Conservation (phyloP, 2,113 vertebrate species). For the Epinephelus lanceolatus region DNA sequence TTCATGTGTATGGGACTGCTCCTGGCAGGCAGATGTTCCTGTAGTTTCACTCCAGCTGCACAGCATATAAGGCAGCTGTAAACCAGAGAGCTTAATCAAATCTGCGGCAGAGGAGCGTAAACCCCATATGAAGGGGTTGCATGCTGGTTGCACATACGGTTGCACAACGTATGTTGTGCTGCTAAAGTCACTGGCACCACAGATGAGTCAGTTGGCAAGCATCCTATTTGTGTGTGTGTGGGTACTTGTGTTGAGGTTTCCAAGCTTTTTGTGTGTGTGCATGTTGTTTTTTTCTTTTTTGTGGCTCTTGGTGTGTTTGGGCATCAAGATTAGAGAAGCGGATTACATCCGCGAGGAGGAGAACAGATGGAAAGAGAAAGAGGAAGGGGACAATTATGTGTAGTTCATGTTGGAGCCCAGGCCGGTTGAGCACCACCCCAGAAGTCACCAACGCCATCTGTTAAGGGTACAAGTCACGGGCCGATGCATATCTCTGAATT, state of each 20-base stretch:
- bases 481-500: constrained; percentile 6
- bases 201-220: constrained; percentile 33
- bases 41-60: constrained; percentile 20
- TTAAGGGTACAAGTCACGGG: constrained; percentile 18
- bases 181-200: constrained; percentile 37
- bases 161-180: constrained; percentile 22
- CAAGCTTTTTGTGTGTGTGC: constrained; percentile 17
- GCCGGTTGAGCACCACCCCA: constrained; percentile 38
- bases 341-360: constrained; percentile 58
- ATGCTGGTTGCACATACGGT: constrained; percentile 4
- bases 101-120: constrained; percentile 7
- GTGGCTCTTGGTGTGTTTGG: constrained; percentile 53
- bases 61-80: constrained; percentile 3
- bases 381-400: constrained; percentile 73
- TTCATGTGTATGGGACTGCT: constrained; percentile 16
- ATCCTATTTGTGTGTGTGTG: constrained; percentile 25
- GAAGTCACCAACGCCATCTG: constrained; percentile 51
- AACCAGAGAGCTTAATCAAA: constrained; percentile 31
- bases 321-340: constrained; percentile 65
- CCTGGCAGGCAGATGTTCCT: constrained; percentile 17
- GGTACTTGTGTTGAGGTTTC: constrained; percentile 37
- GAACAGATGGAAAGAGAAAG: constrained; percentile 62
- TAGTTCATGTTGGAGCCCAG: constrained; percentile 43
- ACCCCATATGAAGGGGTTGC: constrained; percentile 16
- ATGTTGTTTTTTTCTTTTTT: constrained; percentile 34